Conservation (phyloP, 2,888 invertebrate genomes). For the Drymonia ruficornis region DNA sequence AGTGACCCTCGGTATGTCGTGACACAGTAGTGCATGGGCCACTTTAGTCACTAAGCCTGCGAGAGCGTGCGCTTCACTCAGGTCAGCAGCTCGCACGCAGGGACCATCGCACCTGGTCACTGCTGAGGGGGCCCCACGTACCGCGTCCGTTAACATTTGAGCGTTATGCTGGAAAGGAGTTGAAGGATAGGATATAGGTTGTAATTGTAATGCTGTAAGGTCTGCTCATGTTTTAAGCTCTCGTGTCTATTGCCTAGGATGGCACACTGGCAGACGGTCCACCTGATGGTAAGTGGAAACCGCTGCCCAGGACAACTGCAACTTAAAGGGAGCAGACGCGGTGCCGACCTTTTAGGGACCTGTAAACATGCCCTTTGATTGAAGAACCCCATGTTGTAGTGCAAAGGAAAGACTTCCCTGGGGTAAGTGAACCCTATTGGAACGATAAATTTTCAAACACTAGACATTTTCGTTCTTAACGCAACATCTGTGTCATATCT, state of each 20-base stretch:
- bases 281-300: no score
- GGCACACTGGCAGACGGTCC: no score
- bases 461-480: background rate
- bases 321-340: no score
- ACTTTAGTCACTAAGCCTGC: slow-evolving; percentile 70
- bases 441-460: background rate
- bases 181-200: slow-evolving; percentile 5
- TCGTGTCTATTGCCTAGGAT: no score
- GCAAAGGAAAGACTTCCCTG: no score
- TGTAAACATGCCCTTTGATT: no score
- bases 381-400: no score
- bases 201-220: background rate
- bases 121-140: slow-evolving; percentile 55
- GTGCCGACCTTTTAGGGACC: no score
- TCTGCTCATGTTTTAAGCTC: no score
- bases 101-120: slow-evolving; percentile 54
- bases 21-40: slow-evolving; percentile 66
- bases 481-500: slow-evolving; percentile 2
- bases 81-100: slow-evolving; percentile 58
- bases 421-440: background rate
- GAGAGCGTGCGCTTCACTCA: slow-evolving; percentile 76
- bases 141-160: slow-evolving; percentile 66
- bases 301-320: no score
- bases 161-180: slow-evolving; percentile 59
- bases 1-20: slow-evolving; percentile 64